Conservation (phyloP, 1,140 invertebrate genomes). For the Agraylea sexmaculata region DNA sequence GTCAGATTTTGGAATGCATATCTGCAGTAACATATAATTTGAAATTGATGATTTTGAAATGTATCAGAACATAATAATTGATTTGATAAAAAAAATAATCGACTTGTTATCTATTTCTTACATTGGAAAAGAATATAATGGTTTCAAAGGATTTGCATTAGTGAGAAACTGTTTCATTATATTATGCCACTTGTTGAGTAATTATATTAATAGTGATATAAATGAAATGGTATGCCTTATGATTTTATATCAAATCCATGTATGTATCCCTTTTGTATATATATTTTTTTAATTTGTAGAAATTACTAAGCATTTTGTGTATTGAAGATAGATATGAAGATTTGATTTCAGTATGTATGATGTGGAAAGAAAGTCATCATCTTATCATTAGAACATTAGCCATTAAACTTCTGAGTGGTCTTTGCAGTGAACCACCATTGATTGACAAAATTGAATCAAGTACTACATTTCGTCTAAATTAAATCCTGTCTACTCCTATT, state of each 20-base stretch:
- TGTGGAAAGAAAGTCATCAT: conserved; percentile 12
- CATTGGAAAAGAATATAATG: conserved; percentile 10
- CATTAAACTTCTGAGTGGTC: conserved; percentile 16
- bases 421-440: conserved; percentile 7
- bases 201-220: conserved; percentile 6
- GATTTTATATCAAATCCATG: no score
- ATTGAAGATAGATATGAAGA: conserved; percentile 7
- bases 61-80: not conserved
- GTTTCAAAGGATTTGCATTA: conserved; percentile 17
- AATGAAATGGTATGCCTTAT: conserved; percentile 7
- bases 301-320: no score
- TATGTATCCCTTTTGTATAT: not conserved
- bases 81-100: conserved; percentile 7
- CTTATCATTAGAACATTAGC: conserved; percentile 11
- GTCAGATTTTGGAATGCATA: conserved; percentile 18
- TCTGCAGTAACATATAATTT: no score
- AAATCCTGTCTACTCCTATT: not conserved
- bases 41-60: no score
- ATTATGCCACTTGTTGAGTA: conserved; percentile 13
- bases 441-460: conserved; percentile 11
- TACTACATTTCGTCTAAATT: conserved; percentile 4
- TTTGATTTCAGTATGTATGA: conserved; percentile 12
- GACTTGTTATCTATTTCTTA: conserved; percentile 8
- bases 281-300: conserved; percentile 9
- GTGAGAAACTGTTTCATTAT: conserved; percentile 14